phyloP scores from a whole-genome alignment of 2,113 vertebrate genomes.

The Eclectus roratus region DNA sequence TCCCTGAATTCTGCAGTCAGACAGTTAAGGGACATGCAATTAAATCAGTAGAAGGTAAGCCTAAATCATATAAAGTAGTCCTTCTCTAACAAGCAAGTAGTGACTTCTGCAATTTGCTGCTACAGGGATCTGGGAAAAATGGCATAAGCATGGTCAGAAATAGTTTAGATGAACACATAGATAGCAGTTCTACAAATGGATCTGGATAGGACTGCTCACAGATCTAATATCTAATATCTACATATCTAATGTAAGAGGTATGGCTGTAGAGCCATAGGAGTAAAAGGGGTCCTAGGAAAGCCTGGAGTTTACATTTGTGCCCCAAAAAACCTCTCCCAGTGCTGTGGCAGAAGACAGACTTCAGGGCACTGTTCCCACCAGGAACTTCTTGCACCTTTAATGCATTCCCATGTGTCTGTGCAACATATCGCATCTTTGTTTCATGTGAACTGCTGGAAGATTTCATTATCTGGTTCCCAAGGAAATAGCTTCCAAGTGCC shows the following conservation, averaged over 20 bases:
- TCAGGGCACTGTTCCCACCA: not conserved
- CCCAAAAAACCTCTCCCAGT: not conserved
- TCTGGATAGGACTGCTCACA: not conserved
- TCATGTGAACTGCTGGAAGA: not conserved
- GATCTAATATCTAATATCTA: not conserved
- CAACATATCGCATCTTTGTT: not conserved
- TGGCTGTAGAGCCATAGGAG: not conserved
- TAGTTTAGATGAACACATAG: not conserved
- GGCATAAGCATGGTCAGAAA: not conserved
- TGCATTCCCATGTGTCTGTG: not conserved
- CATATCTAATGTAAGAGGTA: not conserved
- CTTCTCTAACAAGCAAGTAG: not conserved
- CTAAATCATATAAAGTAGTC: not conserved
- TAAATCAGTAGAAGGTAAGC: not conserved
- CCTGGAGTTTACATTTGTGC: not conserved
- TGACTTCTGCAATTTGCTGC: not conserved
- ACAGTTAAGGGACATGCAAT: not conserved
- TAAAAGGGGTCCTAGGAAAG: not conserved
- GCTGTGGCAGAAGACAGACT: not conserved
- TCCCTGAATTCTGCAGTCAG: not conserved
- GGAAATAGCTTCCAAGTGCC: not conserved
- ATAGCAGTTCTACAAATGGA: not conserved
- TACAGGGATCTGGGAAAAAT: accelerated
- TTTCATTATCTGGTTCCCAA: not conserved
- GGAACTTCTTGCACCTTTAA: not conserved